Evolutionary conservation across 2,797 vertebrate genomes (phyloP).

Genomic region (Takifugu ocellatus): DNA sequence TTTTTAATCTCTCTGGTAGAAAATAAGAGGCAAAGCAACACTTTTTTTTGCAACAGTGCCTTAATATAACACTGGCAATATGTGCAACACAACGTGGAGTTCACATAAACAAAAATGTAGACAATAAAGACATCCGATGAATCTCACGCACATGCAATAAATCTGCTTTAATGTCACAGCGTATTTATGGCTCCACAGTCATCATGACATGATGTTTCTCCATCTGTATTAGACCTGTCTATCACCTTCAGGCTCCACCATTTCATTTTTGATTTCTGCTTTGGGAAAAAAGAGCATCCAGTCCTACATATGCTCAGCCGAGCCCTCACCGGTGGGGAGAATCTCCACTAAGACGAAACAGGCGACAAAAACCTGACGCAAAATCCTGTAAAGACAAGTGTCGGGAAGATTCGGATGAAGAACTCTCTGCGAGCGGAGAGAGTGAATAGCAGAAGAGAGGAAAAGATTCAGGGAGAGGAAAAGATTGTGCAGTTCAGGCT

Average conservation of each 20-base stretch:
- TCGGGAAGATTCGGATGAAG: constrained; percentile 19
- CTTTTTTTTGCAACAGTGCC: constrained; percentile 62
- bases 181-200: constrained; percentile 61
- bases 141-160: constrained; percentile 21
- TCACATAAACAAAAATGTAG: constrained; percentile 17
- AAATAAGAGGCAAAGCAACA: constrained; percentile 62
- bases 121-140: constrained; percentile 36
- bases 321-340: neutral
- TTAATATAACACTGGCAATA: constrained; percentile 52
- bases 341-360: neutral
- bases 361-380: neutral
- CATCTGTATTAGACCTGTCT: constrained; percentile 60
- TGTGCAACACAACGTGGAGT: constrained; percentile 16
- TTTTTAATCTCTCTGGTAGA: constrained; percentile 73
- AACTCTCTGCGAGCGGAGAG: constrained; percentile 25
- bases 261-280: constrained; percentile 9
- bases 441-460: constrained; percentile 23
- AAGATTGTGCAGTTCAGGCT: constrained; percentile 50
- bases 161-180: constrained; percentile 72
- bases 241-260: constrained; percentile 41
- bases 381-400: constrained; percentile 20
- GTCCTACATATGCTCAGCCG: constrained; percentile 11
- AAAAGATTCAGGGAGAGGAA: constrained; percentile 29
- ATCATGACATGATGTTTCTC: constrained; percentile 63
- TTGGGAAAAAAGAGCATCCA: constrained; percentile 34